Base-by-base conservation (phyloP, 1,140 invertebrate genomes). In the Cyclargus thomasi region DNA sequence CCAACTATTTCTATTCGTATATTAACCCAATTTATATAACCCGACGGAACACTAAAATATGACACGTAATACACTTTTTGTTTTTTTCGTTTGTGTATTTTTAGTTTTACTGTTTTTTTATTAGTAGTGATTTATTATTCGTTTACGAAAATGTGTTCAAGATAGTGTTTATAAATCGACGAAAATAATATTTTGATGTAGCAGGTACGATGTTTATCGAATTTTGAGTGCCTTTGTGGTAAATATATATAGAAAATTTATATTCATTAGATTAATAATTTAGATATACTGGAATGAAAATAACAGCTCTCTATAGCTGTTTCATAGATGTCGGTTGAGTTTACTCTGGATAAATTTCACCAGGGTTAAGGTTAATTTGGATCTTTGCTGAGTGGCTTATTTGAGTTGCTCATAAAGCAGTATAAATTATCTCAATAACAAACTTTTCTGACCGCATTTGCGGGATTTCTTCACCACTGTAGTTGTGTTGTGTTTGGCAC, bases 21-120 rank as follows among this genome's bases (percentile, higher is more conserved):
- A 20, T 59, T 59, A 59, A 59, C 55, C 55, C 55, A 59, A 59
- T 59, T 59, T 59, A 59, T 21, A 59, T 59, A 20, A 10, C 18
- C 5, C 20, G 55, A 1, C 18, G 10, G 6, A 11, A 59, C 17
- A 21, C 20, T 29, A 29, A 20, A 59, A 59, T 20, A 20, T 59
- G 6, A 59, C 55, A 59, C 55, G 18, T 11, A 59, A 59, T 20
- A 21, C 17, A 20, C 2, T 1, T 59, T 59, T 20, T 59, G 55
- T 59, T 59, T 20, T 18, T 55, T 59, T 59, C 20, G 39, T 8
- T 21, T 20, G 17, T 59, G 18, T 59, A 59, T 59, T 20, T 59
- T 59, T 59, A 59, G 55, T 59, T 59, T 59, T 59, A 59, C 11
- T 59, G 17, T 59, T 11, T 59, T 59, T 20, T 59, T 20, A 59